These are phyloP conservation scores for Catotricha subobsoleta DNA, from an alignment of 2,888 invertebrate species.

Conservation along the genomic window DNA sequence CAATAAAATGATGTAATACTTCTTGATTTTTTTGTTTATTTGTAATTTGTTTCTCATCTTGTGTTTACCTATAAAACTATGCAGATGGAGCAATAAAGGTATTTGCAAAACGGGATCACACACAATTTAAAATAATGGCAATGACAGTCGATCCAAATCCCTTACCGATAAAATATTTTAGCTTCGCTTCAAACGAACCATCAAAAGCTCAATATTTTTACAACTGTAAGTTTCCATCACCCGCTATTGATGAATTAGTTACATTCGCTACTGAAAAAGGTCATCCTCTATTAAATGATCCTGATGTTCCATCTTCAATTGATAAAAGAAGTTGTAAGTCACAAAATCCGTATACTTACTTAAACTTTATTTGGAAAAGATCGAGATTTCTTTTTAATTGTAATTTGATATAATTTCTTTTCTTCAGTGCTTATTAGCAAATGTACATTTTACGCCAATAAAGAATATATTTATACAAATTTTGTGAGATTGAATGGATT, in stretches of 20 bases:
- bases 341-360: too few species aligned
- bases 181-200: neutral
- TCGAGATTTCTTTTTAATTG: too few species aligned
- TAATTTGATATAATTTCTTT: too few species aligned
- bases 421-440: neutral
- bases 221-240: neutral
- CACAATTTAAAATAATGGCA: neutral
- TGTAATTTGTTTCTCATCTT: too few species aligned
- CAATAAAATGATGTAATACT: neutral
- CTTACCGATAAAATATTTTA: neutral
- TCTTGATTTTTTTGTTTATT: neutral
- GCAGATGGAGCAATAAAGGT: neutral
- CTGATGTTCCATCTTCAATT: neutral
- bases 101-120: neutral
- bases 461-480: neutral
- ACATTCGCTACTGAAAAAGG: neutral
- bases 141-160: neutral
- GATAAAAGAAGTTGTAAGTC: conserved; percentile 1
- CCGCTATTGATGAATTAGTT: neutral
- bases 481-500: neutral
- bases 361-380: too few species aligned
- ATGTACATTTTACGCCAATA: neutral
- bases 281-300: conserved; percentile 1
- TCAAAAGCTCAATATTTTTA: neutral
- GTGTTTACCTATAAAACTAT: too few species aligned